Base-by-base conservation (phyloP, 1,140 invertebrate species). In the Drosophila jambulina region DNA sequence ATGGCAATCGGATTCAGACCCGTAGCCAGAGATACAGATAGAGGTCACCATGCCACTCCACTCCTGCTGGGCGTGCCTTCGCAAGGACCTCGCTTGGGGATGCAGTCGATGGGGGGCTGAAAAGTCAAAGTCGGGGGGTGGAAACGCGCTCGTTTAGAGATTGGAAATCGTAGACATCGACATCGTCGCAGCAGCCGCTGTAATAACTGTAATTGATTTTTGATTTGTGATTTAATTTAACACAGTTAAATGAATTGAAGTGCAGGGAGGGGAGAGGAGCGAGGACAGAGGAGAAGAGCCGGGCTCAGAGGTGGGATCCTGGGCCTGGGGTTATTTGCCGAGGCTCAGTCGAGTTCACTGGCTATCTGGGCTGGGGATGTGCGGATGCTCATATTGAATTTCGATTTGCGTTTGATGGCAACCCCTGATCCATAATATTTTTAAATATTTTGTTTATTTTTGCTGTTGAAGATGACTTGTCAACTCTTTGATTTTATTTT, bases 141-240 rank as follows among this genome's bases (percentile, higher is more conserved):
- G 34, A 23, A 34, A 17, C 34, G 68, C 64, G 62, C 85, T 88
- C 84, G 84, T 87, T 87, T 87, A 88, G 78, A 88, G 84, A 88
- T 88, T 88, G 84, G 59, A 91, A 91, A 91, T 91, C 90, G 83
- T 70, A 87, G 83, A 87, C 83, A 82, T 75, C 79, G 83, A 87
- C 83, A 80, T 75, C 79, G 80, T 82, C 79, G 76, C 67, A 72
- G 76, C 80, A 72, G 76, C 77, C 83, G 83, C 72, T 67, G 88
- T 91, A 91, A 91, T 91, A 91, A 91, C 84, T 88, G 88, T 88
- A 91, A 91, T 91, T 91, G 88, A 91, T 91, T 91, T 91, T 91
- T 91, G 88, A 91, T 91, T 91, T 91, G 88, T 91, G 83, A 91
- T 91, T 91, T 91, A 91, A 91, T 91, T 91, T 91, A 84, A 91